phyloP scores from a whole-genome alignment of 2,888 invertebrate genomes.

The Dynastes tityus region DNA sequence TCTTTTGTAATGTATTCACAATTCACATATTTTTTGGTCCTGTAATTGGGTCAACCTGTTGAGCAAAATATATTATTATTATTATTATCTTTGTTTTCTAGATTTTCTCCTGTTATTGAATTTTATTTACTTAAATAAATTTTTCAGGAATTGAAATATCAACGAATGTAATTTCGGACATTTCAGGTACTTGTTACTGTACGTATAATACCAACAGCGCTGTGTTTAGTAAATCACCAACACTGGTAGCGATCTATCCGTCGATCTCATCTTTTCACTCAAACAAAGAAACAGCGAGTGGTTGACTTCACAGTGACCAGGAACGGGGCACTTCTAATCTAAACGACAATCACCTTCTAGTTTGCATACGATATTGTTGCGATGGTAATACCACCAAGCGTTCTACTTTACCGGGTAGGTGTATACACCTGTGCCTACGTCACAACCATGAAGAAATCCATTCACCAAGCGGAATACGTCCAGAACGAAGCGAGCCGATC shows the following conservation, averaged over 20 bases:
- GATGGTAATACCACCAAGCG: slow-evolving; percentile 61
- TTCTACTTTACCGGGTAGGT: slow-evolving; percentile 40
- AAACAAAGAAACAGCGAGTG: slow-evolving; percentile 53
- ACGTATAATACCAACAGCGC: neutral
- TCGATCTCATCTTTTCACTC: slow-evolving; percentile 39
- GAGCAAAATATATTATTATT: no score
- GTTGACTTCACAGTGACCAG: slow-evolving; percentile 50
- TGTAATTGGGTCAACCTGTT: no score
- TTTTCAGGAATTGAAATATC: no score
- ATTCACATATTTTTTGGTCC: no score
- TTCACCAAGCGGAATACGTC: slow-evolving; percentile 5
- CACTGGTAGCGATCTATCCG: slow-evolving; percentile 40
- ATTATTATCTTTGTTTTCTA: no score
- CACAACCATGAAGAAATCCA: slow-evolving; percentile 5
- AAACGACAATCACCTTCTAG: slow-evolving; percentile 63
- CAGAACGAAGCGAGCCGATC: slow-evolving; percentile 43
- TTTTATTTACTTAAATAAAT: no score
- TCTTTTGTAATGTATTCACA: no score
- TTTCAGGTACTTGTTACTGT: no score
- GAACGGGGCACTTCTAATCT: slow-evolving; percentile 62
- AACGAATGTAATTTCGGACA: no score
- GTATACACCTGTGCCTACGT: slow-evolving; percentile 62
- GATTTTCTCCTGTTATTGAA: no score
- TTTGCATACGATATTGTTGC: slow-evolving; percentile 65
- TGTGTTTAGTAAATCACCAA: slow-evolving; percentile 44